Conservation (phyloP, 2,797 vertebrate species). For the Phoebastria nigripes region DNA sequence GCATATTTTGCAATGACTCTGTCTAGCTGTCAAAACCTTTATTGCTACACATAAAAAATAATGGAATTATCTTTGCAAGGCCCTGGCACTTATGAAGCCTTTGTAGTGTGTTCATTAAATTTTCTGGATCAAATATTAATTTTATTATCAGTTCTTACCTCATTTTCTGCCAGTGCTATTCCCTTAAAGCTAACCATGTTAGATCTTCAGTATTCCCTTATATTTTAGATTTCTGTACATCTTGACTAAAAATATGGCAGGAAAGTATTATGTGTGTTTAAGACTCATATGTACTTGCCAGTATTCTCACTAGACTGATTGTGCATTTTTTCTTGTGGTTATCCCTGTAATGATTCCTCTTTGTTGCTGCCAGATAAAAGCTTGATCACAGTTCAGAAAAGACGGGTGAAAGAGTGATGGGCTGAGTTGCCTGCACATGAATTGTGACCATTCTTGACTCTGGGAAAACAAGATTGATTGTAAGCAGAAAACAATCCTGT, state of each 20-base stretch:
- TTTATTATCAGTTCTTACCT: constrained; percentile 27
- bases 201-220: background rate
- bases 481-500: background rate
- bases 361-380: background rate
- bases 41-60: constrained; percentile 48
- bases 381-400: background rate
- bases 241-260: background rate
- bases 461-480: background rate
- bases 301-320: background rate
- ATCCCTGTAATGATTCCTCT: background rate
- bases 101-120: constrained; percentile 26
- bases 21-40: constrained; percentile 56
- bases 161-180: background rate
- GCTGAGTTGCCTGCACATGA: background rate
- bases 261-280: background rate
- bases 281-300: background rate
- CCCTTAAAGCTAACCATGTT: background rate
- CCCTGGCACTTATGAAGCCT: background rate
- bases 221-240: background rate
- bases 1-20: constrained; percentile 45
- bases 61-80: constrained; percentile 29
- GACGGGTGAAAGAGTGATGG: background rate
- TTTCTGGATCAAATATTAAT: constrained; percentile 39
- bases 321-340: background rate
- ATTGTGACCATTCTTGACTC: background rate